Conservation (phyloP, 2,888 invertebrate genomes). For the Campopleginae sp. region DNA sequence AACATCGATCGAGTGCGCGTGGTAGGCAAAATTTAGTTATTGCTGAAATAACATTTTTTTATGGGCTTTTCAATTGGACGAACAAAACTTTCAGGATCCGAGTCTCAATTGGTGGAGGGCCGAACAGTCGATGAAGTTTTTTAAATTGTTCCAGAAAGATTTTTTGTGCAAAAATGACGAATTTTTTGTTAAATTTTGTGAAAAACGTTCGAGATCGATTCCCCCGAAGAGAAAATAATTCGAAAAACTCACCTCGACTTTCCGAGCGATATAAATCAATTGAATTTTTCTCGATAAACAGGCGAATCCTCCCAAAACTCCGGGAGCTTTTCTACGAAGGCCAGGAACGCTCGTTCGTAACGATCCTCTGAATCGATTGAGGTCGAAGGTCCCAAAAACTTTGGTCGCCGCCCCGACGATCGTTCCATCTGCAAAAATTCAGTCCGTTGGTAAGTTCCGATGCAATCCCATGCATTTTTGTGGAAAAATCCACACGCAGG, state of each 20-base stretch:
- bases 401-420: background rate
- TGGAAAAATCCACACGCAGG: background rate
- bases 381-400: slow-evolving; percentile 19
- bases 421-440: slow-evolving; percentile 36
- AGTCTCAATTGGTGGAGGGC: too few species aligned
- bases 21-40: background rate
- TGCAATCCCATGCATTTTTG: background rate
- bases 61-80: slow-evolving; percentile 6
- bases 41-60: slow-evolving; percentile 36
- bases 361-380: slow-evolving; percentile 59
- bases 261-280: slow-evolving; percentile 5
- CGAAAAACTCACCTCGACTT: background rate
- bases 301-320: slow-evolving; percentile 76
- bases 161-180: background rate
- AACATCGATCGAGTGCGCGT: background rate
- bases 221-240: background rate
- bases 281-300: slow-evolving; percentile 69
- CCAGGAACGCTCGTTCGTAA: slow-evolving; percentile 71
- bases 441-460: slow-evolving; percentile 54
- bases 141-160: too few species aligned
- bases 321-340: slow-evolving; percentile 66
- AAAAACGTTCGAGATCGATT: background rate
- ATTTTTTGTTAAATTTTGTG: background rate
- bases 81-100: background rate
- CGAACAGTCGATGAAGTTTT: too few species aligned